phyloP scores from a whole-genome alignment of 2,797 vertebrate species.

The Lacerta bilineata region DNA sequence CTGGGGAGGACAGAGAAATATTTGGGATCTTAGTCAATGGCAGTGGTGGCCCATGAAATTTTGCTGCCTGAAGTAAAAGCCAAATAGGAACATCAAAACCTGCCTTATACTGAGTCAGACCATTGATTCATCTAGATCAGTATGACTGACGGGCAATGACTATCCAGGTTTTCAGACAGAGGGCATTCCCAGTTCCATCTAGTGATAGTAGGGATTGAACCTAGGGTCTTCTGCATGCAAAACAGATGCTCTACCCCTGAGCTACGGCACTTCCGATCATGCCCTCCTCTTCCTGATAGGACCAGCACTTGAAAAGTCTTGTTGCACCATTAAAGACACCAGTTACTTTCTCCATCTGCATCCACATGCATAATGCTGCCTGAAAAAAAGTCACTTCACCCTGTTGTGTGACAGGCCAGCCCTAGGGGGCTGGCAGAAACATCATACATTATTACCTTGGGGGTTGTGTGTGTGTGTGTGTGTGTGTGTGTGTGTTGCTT shows the following conservation, averaged over 20 bases:
- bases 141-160: too few species aligned
- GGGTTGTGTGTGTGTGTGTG: not conserved
- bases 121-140: not conserved
- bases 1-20: not conserved
- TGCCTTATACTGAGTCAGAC: not conserved
- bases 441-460: not conserved
- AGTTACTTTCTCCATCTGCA: not conserved
- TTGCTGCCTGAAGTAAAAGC: not conserved
- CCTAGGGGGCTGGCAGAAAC: not conserved
- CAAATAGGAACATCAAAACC: not conserved
- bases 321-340: not conserved
- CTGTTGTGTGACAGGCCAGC: not conserved
- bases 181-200: too few species aligned
- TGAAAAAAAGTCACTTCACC: not conserved
- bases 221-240: not conserved
- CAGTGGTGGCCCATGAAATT: not conserved
- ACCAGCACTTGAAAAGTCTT: not conserved
- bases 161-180: too few species aligned
- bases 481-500: slow-evolving; percentile 17
- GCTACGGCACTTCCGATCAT: not conserved
- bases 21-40: not conserved
- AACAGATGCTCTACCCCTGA: not conserved
- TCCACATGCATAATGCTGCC: not conserved
- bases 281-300: too few species aligned
- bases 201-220: too few species aligned